Conservation (phyloP, 2,113 vertebrate genomes). For the Microtus richardsoni region DNA sequence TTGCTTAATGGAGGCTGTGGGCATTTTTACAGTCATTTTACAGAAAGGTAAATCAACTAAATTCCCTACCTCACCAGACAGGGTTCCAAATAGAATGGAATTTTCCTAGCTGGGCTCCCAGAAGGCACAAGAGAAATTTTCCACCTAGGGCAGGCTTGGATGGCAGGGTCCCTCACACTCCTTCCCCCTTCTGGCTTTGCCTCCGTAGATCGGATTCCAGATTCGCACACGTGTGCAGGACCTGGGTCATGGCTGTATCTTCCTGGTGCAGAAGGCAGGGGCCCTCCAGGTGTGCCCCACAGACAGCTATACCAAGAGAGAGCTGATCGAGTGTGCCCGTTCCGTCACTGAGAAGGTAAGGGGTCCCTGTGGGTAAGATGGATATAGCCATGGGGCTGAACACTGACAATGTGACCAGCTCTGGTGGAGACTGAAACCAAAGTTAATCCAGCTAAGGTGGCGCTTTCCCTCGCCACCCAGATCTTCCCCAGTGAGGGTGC, state of each 20-base stretch:
- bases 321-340: constrained; percentile 97
- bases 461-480: neutral
- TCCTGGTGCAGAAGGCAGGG: constrained; percentile 98
- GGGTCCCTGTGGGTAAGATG: neutral
- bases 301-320: constrained; percentile 97
- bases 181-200: constrained; percentile 26
- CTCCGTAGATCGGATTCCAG: constrained; percentile 95
- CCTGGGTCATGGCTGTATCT: constrained; percentile 97
- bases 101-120: constrained; percentile 77
- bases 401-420: neutral
- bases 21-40: constrained; percentile 64
- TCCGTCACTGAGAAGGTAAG: constrained; percentile 97
- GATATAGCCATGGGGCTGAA: rapidly evolving
- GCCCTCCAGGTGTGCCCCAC: constrained; percentile 97
- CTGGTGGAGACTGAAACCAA: neutral
- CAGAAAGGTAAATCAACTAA: constrained; percentile 54
- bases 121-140: constrained; percentile 74
- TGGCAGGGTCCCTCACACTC: constrained; percentile 49
- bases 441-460: rapidly evolving
- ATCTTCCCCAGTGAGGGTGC: neutral
- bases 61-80: constrained; percentile 72
- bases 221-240: constrained; percentile 96
- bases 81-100: constrained; percentile 72
- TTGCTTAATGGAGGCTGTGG: constrained; percentile 22
- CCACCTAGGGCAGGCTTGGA: constrained; percentile 43